Evolutionary conservation across 2,113 vertebrate species (phyloP).

Genomic region (Elachura formosa): DNA sequence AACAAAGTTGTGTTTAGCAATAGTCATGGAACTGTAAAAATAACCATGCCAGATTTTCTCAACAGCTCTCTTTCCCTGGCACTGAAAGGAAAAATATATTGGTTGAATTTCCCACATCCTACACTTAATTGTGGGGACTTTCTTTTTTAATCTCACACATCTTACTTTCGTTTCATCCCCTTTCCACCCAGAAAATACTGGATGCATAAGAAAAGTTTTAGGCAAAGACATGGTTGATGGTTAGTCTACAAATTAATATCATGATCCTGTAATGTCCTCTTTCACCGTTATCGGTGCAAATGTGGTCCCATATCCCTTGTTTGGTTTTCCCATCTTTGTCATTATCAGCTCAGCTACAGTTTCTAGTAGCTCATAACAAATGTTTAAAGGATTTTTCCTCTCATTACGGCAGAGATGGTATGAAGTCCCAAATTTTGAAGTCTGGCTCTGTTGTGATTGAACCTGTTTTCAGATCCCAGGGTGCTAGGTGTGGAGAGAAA

Average conservation of each 20-base stretch:
- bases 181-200: not conserved
- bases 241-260: not conserved
- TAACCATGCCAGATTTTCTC: not conserved
- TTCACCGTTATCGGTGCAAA: not conserved
- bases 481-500: not conserved
- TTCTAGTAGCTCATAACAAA: not conserved
- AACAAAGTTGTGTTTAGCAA: not conserved
- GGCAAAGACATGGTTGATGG: not conserved
- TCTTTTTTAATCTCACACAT: not conserved
- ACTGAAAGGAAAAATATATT: not conserved
- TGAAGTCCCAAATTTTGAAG: not conserved
- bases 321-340: not conserved
- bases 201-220: not conserved
- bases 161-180: not conserved
- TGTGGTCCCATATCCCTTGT: not conserved
- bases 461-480: not conserved
- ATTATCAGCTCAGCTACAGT: not conserved
- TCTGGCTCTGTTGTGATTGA: not conserved
- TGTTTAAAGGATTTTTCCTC: not conserved
- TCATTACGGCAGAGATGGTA: not conserved
- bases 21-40: not conserved
- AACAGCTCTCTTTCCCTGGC: not conserved
- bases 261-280: not conserved
- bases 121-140: not conserved
- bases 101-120: not conserved